A percentile compares a stretch with the other conserved stretches of the same genome.
Evolutionary conservation across 2,888 invertebrate species (phyloP).

Genomic region (Acronicta psi): DNA sequence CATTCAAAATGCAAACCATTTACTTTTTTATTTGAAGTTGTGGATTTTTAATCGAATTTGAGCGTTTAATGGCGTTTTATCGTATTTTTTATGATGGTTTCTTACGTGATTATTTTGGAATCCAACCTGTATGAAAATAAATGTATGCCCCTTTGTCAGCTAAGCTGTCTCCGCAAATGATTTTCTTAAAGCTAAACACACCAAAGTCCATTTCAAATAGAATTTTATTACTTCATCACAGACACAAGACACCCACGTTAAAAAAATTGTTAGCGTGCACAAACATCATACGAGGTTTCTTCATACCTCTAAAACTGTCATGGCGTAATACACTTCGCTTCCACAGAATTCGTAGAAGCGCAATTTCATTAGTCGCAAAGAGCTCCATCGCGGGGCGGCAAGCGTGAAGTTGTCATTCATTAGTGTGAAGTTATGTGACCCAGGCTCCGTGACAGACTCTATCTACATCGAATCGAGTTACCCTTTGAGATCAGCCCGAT

Average conservation of each 20-base stretch:
- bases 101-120: too few relatives aligned
- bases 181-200: too few relatives aligned
- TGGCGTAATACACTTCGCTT: constrained; percentile 58
- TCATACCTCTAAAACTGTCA: constrained; percentile 44
- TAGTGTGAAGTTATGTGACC: constrained; percentile 73
- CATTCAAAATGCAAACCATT: constrained; percentile 64
- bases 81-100: not conserved
- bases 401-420: constrained; percentile 76
- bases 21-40: constrained; percentile 34
- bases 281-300: constrained; percentile 37
- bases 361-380: constrained; percentile 80
- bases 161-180: too few relatives aligned
- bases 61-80: not conserved
- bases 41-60: constrained; percentile 12
- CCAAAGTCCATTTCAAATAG: too few relatives aligned
- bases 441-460: constrained; percentile 58
- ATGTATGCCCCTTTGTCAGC: too few relatives aligned
- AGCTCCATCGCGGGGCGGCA: constrained; percentile 68
- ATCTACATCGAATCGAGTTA: constrained; percentile 61
- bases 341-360: constrained; percentile 64
- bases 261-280: constrained; percentile 12
- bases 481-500: constrained; percentile 62
- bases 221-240: too few relatives aligned
- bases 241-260: not conserved
- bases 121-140: too few relatives aligned